Evolutionary conservation across 2,888 invertebrate species (phyloP).

Genomic region (Syrista parreyssii): DNA sequence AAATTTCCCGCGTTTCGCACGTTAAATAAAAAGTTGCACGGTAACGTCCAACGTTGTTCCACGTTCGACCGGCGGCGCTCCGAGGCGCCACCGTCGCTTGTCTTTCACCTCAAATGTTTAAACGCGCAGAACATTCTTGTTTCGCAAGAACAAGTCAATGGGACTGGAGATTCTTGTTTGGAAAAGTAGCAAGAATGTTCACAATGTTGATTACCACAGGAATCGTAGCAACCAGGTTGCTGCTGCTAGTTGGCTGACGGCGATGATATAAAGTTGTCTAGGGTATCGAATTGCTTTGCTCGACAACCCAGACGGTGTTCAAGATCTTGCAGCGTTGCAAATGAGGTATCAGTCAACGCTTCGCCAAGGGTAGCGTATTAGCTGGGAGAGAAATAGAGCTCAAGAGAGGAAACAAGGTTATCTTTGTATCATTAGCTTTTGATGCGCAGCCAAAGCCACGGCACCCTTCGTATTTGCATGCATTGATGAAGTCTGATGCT

Average conservation of each 20-base stretch:
- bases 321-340: not conserved
- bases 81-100: not conserved
- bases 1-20: not conserved
- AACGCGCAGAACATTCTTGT: no score
- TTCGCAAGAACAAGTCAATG: no score
- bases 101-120: no score
- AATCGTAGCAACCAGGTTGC: no score
- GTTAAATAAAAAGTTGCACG: not conserved
- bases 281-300: not conserved
- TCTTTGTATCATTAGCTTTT: slow-evolving; percentile 64
- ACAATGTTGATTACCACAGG: no score
- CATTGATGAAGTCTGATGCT: slow-evolving; percentile 38
- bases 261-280: not conserved
- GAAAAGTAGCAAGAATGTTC: no score
- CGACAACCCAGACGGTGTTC: not conserved
- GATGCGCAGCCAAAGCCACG: slow-evolving; percentile 43
- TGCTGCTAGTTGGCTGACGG: not conserved
- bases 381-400: not conserved
- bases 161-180: no score
- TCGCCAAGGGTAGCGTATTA: not conserved
- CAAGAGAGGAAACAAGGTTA: slow-evolving; percentile 38
- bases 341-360: not conserved
- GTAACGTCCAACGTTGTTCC: not conserved
- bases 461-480: slow-evolving; percentile 45
- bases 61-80: not conserved